Evolutionary conservation across 2,797 vertebrate genomes (phyloP).

Genomic region (Leptatherina wallacei): DNA sequence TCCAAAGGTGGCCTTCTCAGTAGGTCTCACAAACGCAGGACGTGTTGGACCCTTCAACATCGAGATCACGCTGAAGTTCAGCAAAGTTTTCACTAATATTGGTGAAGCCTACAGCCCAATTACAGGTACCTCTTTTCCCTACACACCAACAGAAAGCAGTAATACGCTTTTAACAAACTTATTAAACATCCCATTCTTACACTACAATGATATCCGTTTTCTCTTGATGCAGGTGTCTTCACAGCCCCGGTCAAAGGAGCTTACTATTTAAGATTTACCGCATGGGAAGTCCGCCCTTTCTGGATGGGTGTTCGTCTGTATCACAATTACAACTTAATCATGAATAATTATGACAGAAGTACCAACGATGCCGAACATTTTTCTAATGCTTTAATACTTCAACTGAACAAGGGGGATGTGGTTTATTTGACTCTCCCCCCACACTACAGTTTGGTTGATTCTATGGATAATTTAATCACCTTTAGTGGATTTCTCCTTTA

Average conservation of each 20-base stretch:
- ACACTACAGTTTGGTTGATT: background rate
- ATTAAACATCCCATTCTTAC: too few relatives aligned
- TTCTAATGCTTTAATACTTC: background rate
- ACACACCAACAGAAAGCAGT: background rate
- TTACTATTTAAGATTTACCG: background rate
- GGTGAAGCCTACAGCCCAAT: background rate
- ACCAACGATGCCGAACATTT: background rate
- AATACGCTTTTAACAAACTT: background rate
- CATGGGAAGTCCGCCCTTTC: background rate
- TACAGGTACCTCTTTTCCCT: background rate
- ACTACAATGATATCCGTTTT: background rate
- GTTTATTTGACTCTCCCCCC: background rate
- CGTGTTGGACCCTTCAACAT: background rate
- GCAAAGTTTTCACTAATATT: background rate
- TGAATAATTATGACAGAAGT: background rate
- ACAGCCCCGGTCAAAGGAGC: background rate
- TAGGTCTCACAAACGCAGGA: background rate
- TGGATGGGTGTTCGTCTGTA: background rate
- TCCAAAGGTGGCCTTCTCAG: background rate
- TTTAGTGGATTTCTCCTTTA: background rate
- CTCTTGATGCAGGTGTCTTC: background rate
- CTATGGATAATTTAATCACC: background rate
- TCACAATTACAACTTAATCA: background rate
- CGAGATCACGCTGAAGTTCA: background rate
- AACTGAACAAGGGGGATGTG: background rate